phyloP scores from a whole-genome alignment of 2,113 vertebrate species.

The Sterrhoptilus dennistouni region DNA sequence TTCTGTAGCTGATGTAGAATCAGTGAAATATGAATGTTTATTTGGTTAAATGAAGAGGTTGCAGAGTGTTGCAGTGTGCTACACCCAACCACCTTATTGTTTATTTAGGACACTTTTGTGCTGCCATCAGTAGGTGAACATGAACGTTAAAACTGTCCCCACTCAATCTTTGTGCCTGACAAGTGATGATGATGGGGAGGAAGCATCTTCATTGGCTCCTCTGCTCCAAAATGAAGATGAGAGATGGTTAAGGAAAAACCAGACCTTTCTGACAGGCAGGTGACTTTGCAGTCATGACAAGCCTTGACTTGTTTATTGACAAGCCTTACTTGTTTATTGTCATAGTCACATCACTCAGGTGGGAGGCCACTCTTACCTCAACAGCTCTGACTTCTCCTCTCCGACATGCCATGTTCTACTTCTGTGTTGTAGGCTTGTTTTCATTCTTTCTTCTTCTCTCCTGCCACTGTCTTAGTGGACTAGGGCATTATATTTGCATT shows the following conservation, averaged over 20 bases:
- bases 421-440: background rate
- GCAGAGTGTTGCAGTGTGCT: background rate
- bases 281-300: background rate
- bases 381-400: background rate
- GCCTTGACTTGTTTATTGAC: background rate
- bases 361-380: background rate
- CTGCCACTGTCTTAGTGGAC: background rate
- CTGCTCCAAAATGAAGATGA: rapidly evolving
- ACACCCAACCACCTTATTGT: background rate
- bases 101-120: background rate
- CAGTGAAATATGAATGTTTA: background rate
- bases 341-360: background rate
- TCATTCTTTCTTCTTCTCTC: background rate
- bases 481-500: background rate
- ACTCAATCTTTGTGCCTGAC: background rate
- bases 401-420: background rate
- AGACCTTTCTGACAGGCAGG: background rate
- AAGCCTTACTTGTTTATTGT: background rate
- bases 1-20: background rate
- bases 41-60: background rate
- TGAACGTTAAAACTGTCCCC: background rate
- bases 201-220: background rate
- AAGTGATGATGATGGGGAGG: background rate
- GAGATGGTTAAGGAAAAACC: background rate
- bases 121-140: background rate